Conservation (phyloP, 2,888 invertebrate genomes). For the Ectobius pallidus region DNA sequence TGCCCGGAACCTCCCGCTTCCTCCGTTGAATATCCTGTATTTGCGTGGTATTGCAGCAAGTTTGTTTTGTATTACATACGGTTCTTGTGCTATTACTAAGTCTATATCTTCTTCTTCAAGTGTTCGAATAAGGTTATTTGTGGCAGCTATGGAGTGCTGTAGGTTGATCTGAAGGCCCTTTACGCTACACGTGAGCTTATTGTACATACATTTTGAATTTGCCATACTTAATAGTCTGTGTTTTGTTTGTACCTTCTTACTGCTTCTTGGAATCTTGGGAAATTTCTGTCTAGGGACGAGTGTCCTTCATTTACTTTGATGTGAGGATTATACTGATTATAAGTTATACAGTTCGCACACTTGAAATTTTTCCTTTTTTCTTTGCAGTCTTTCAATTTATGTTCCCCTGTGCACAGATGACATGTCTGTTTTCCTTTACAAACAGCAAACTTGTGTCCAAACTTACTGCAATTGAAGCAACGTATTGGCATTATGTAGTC, state of each 20-base stretch:
- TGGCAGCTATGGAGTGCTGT: neutral
- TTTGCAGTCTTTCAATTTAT: neutral
- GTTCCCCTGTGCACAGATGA: too few species aligned
- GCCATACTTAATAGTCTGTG: neutral
- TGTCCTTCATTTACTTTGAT: neutral
- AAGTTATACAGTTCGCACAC: neutral
- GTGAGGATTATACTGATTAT: neutral
- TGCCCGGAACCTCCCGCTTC: neutral
- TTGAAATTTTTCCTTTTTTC: neutral
- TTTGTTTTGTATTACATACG: slow-evolving; percentile 2
- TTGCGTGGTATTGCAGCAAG: neutral
- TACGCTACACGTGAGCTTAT: neutral
- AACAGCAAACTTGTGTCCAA: neutral
- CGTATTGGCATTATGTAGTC: neutral
- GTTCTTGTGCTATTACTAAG: neutral
- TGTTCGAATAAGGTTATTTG: neutral
- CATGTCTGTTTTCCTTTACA: neutral
- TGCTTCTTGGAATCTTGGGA: neutral
- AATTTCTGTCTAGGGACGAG: neutral
- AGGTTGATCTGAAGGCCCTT: neutral
- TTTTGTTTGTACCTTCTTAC: neutral
- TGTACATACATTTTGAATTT: neutral
- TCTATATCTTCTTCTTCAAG: slow-evolving; percentile 1
- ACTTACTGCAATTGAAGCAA: neutral
- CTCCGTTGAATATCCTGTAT: neutral